Conservation (phyloP, 2,113 vertebrate species). For the Phylloscopus trochilus region DNA sequence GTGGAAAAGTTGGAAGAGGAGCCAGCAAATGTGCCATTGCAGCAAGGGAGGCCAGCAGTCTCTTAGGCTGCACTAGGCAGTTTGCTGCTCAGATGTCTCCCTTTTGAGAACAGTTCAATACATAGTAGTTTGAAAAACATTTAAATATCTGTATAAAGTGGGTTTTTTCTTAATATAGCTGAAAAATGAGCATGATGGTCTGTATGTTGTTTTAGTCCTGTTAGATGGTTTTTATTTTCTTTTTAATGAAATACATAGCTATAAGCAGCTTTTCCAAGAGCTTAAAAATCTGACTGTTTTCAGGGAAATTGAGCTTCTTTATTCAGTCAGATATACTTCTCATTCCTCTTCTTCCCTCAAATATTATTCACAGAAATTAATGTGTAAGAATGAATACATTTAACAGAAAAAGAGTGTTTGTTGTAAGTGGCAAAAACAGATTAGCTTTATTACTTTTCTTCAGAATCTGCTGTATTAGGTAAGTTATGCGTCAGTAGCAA, state of each 20-base stretch:
- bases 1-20: neutral
- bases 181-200: neutral
- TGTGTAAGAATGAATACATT: neutral
- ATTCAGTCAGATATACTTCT: neutral
- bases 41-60: neutral
- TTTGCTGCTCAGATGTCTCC: neutral
- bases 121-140: neutral
- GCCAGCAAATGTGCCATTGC: neutral
- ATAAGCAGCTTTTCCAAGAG: conserved; percentile 1
- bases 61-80: neutral
- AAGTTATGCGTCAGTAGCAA: neutral
- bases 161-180: neutral
- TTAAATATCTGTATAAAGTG: neutral
- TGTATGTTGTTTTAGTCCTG: neutral
- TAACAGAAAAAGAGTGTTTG: neutral
- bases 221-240: neutral
- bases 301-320: neutral
- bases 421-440: neutral
- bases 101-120: neutral
- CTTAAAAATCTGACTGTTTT: neutral
- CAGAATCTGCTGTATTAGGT: neutral
- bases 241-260: neutral
- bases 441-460: neutral
- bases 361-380: neutral
- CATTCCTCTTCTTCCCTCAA: neutral